Conservation (phyloP, 2,888 invertebrate genomes). For the Allophyes oxyacanthae region DNA sequence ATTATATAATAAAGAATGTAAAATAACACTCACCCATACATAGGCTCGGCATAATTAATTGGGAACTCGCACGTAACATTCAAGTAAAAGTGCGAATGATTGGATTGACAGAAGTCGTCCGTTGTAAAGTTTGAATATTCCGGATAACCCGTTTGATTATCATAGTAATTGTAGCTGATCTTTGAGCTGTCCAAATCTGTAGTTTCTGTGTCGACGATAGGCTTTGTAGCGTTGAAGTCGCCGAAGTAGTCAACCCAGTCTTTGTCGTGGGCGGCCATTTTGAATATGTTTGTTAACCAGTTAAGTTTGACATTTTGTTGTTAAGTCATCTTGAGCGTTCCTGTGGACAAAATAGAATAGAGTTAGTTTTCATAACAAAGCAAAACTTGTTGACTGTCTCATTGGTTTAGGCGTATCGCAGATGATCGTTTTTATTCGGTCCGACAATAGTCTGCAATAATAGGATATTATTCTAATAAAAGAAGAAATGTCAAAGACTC, state of each 20-base stretch:
- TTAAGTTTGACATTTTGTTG: slow-evolving; percentile 35
- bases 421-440: too few relatives aligned
- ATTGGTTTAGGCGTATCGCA: too few relatives aligned
- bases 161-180: slow-evolving; percentile 64
- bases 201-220: slow-evolving; percentile 38
- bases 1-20: too few relatives aligned
- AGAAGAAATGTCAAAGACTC: too few relatives aligned
- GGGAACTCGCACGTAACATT: slow-evolving; percentile 92
- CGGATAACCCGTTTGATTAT: slow-evolving; percentile 66
- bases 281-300: slow-evolving; percentile 50
- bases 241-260: slow-evolving; percentile 76
- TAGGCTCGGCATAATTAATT: slow-evolving; percentile 91
- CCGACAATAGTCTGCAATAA: too few relatives aligned
- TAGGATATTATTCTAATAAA: too few relatives aligned
- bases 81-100: slow-evolving; percentile 83
- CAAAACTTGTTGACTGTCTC: too few relatives aligned
- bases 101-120: slow-evolving; percentile 81
- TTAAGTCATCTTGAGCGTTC: slow-evolving; percentile 25
- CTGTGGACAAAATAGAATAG: slow-evolving; percentile 46
- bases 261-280: slow-evolving; percentile 75
- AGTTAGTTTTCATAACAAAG: too few relatives aligned
- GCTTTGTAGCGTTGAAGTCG: slow-evolving; percentile 62
- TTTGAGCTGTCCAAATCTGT: slow-evolving; percentile 54
- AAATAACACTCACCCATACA: slow-evolving; percentile 89
- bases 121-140: slow-evolving; percentile 78